Evolutionary conservation across 2,797 vertebrate species (phyloP).

Genomic region (Cynodonichthys magdalenae): DNA sequence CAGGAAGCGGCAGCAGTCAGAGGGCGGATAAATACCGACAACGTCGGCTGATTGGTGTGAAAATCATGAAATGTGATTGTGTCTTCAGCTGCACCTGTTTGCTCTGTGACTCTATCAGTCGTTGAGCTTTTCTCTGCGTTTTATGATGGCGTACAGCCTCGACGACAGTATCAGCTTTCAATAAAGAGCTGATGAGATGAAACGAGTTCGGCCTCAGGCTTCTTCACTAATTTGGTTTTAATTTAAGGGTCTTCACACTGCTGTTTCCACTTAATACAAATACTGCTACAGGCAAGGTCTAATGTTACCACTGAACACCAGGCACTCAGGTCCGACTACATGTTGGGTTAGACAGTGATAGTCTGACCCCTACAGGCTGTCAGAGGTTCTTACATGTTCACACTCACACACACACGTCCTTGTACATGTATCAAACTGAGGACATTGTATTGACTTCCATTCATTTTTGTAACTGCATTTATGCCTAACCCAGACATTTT

Average conservation of each 20-base stretch:
- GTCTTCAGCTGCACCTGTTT: conserved; percentile 21
- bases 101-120: conserved; percentile 2
- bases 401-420: neutral
- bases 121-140: neutral
- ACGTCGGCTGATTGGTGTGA: conserved; percentile 3
- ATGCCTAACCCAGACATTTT: too few species aligned
- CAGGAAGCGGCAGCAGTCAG: conserved; percentile 17
- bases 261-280: conserved; percentile 22
- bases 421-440: too few species aligned
- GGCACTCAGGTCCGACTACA: conserved; percentile 1
- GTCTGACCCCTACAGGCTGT: conserved; percentile 73
- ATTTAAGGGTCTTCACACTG: conserved; percentile 22
- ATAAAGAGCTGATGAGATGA: conserved; percentile 21
- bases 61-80: neutral
- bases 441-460: too few species aligned
- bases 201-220: conserved; percentile 13
- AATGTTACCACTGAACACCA: conserved; percentile 6
- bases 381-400: conserved; percentile 28
- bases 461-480: too few species aligned
- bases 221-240: conserved; percentile 37
- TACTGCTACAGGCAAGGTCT: conserved; percentile 39
- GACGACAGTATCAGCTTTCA: conserved; percentile 16
- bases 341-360: conserved; percentile 40
- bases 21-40: conserved; percentile 6
- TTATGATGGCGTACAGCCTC: neutral